Percentiles rank a stretch among this genome's conserved stretches.
These are phyloP conservation scores for Sphaerodactylus townsendi DNA, from an alignment of 2,113 vertebrate genomes.

Conservation along the genomic window DNA sequence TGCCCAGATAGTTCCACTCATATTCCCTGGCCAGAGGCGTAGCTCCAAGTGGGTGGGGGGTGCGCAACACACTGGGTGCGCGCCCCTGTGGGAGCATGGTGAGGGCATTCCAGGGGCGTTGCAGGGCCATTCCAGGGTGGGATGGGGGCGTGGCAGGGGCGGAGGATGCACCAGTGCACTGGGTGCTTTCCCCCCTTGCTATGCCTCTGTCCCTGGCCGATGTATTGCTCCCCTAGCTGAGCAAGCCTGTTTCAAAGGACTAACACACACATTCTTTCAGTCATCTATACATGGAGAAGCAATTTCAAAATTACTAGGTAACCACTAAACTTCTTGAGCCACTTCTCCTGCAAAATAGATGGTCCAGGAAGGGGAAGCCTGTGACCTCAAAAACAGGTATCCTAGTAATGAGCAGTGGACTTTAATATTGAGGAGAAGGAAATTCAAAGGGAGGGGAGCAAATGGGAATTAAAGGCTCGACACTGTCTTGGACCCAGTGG, in stretches of 20 bases:
- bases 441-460: neutral
- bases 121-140: no score
- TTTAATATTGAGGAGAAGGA: neutral
- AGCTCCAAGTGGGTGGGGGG: no score
- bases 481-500: neutral
- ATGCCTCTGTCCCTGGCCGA: neutral
- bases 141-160: no score
- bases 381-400: neutral
- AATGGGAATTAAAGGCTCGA: neutral
- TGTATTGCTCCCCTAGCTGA: neutral
- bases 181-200: no score
- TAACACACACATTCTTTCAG: neutral
- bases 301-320: neutral
- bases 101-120: no score
- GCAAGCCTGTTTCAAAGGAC: neutral
- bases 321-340: neutral
- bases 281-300: no score
- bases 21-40: neutral
- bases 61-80: no score
- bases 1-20: neutral
- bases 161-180: no score
- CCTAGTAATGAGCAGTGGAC: neutral
- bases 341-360: neutral
- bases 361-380: neutral
- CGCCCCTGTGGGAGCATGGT: no score